Conservation (phyloP, 2,888 invertebrate species). For the Patella depressa region DNA sequence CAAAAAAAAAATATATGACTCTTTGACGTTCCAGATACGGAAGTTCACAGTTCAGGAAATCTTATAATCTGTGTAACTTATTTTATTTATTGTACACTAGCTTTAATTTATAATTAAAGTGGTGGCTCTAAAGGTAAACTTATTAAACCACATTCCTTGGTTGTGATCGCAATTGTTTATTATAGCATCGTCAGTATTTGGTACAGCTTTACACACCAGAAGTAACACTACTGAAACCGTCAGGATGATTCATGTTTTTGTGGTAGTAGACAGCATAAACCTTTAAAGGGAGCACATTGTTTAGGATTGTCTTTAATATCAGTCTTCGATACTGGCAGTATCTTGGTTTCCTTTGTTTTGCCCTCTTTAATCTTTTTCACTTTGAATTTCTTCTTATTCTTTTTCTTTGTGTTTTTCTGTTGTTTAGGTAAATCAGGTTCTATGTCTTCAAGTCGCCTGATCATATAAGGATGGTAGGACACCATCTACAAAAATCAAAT, state of each 20-base stretch:
- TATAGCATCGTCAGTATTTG: no score
- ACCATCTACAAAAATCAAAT: conserved; percentile 48
- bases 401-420: neutral
- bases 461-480: conserved; percentile 55
- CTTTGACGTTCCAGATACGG: no score
- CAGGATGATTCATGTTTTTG: neutral
- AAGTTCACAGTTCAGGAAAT: no score
- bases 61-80: no score
- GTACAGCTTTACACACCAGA: no score
- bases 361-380: neutral
- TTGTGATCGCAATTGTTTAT: no score
- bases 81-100: no score
- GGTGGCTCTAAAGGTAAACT: no score
- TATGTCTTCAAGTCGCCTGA: conserved; percentile 31
- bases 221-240: neutral
- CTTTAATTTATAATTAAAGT: no score
- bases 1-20: no score
- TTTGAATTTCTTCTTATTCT: neutral
- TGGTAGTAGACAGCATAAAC: neutral
- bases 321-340: neutral
- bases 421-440: neutral
- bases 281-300: conserved; percentile 4
- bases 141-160: no score
- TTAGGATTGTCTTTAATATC: neutral
- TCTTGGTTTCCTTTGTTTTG: neutral